A percentile compares a stretch with the other conserved stretches of the same genome.
Conservation (phyloP, 2,888 invertebrate genomes). For the Dasysyrphus albostriatus region DNA sequence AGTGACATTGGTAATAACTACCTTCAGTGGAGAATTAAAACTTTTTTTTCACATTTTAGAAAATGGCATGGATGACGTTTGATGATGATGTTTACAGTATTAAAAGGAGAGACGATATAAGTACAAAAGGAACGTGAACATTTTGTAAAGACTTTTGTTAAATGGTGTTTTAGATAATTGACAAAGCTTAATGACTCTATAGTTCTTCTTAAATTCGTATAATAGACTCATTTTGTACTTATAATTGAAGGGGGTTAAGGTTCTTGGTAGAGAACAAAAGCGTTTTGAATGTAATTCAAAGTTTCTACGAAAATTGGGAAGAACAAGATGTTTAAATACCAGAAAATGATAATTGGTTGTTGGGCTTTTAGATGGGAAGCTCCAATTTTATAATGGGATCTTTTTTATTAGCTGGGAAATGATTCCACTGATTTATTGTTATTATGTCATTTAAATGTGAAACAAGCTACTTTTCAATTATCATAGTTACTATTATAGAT, state of each 20-base stretch:
- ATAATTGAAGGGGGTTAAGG: background rate
- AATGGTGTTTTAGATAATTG: slow-evolving; percentile 21
- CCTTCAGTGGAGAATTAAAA: slow-evolving; percentile 29
- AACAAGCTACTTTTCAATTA: no score
- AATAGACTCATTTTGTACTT: slow-evolving; percentile 3
- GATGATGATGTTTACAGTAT: background rate
- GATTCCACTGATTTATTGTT: no score
- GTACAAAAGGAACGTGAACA: slow-evolving; percentile 2
- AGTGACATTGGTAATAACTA: slow-evolving; percentile 31
- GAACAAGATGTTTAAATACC: background rate
- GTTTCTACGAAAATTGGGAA: background rate
- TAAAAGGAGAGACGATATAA: background rate
- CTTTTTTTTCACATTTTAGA: slow-evolving; percentile 5
- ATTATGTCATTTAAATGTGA: no score
- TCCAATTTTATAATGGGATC: no score
- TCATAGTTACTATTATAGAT: no score
- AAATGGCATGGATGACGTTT: background rate
- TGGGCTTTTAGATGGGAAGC: background rate
- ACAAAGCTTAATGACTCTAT: background rate
- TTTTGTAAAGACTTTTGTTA: slow-evolving; percentile 8
- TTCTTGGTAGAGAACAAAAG: background rate
- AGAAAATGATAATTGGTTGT: background rate
- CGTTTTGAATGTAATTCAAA: background rate
- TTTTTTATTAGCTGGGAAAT: no score
- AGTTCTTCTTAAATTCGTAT: background rate